Percentiles rank a stretch among this genome's conserved stretches.
phyloP scores from a whole-genome alignment of 2,888 invertebrate species.

The Sarcophaga variegata region DNA sequence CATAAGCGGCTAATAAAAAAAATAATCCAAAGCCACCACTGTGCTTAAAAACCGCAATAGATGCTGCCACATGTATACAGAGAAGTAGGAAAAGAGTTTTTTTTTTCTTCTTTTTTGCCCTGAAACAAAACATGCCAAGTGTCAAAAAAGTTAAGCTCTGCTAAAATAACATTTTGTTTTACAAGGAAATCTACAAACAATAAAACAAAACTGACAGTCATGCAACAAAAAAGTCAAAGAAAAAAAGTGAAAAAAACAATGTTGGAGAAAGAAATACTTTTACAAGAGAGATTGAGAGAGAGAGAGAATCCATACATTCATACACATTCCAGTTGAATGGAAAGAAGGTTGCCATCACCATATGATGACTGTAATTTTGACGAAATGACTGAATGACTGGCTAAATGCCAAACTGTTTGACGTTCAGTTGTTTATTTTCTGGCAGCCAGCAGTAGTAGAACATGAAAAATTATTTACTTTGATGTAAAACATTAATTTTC shows the following conservation, averaged over 20 bases:
- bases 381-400: not conserved
- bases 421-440: not conserved
- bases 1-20: conserved; percentile 48
- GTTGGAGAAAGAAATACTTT: not conserved
- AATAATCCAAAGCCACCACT: conserved; percentile 42
- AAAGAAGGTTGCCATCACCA: not conserved
- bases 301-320: not conserved
- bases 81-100: not conserved
- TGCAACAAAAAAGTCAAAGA: conserved; percentile 16
- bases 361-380: not conserved
- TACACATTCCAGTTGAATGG: not conserved
- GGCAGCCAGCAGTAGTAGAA: not conserved
- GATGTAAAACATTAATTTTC: conserved; percentile 68
- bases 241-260: conserved; percentile 35
- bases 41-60: conserved; percentile 16
- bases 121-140: conserved; percentile 60
- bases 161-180: conserved; percentile 59
- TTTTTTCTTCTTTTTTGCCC: conserved; percentile 6
- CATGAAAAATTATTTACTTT: conserved; percentile 67
- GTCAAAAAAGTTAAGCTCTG: conserved; percentile 63
- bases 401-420: not conserved
- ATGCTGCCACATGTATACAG: not conserved
- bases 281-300: not conserved
- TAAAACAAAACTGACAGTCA: conserved; percentile 16
- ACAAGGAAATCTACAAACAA: conserved; percentile 18